Conservation (phyloP, 2,797 vertebrate genomes). For the Phoxinus dragarum region DNA sequence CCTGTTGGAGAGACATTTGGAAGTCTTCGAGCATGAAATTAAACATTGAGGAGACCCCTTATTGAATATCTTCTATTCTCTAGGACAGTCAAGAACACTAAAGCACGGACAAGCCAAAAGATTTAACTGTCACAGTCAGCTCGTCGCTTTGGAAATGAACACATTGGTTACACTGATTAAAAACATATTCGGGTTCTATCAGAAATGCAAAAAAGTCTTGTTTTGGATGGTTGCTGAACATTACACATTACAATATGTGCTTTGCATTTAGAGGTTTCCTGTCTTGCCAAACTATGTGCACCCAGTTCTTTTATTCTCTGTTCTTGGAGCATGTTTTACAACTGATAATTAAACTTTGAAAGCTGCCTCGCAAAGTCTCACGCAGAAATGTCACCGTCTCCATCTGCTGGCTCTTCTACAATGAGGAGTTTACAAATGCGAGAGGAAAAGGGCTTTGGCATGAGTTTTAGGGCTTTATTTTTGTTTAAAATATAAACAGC, state of each 20-base stretch:
- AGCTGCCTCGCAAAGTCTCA: conserved; percentile 9
- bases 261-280: conserved; percentile 15
- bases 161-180: conserved; percentile 41
- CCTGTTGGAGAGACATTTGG: conserved; percentile 76
- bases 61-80: conserved; percentile 76
- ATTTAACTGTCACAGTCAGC: conserved; percentile 43
- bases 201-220: conserved; percentile 23
- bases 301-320: not conserved
- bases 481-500: conserved; percentile 59
- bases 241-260: conserved; percentile 18
- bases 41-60: conserved; percentile 81
- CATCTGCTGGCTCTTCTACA: conserved; percentile 44
- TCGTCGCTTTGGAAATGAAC: conserved; percentile 20
- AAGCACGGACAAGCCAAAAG: conserved; percentile 37
- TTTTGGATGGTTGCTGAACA: not conserved
- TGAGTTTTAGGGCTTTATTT: conserved; percentile 49
- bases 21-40: conserved; percentile 84
- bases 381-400: conserved; percentile 36
- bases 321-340: conserved; percentile 16
- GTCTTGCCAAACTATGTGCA: conserved; percentile 16
- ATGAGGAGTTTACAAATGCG: not conserved
- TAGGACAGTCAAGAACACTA: conserved; percentile 61
- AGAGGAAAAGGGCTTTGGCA: conserved; percentile 2
- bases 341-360: conserved; percentile 42
- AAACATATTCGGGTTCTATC: conserved; percentile 26